Base-by-base conservation (phyloP, 2,113 vertebrate species). In the Ornithorhynchus anatinus region DNA sequence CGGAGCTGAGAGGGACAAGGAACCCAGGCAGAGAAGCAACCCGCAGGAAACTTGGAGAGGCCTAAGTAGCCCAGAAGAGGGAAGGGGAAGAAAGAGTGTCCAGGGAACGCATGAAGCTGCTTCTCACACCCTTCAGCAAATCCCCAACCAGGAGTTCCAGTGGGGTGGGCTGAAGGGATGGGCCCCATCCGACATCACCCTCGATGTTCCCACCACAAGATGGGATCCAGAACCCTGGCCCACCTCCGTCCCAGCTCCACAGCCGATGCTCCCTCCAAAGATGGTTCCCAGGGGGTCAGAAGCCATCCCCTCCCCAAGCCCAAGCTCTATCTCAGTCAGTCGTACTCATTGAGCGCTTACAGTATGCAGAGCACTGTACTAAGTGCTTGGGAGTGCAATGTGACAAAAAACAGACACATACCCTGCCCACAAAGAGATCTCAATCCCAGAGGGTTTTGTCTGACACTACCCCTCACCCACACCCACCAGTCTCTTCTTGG, bases 121-220 rank as follows among this genome's bases (percentile, higher is more conserved):
- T 10, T 10, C 5, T 2, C 5, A 12, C 29, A n/a, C 31, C 22
- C 33, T 23, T 15, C 7, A 12, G 16, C 32, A 38, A 22, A 61
- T 20, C 9, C 15, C 16, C 1, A n/a, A 25, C 40, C 25, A 39
- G 12, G 5, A 14, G 36, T 44, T 36, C 39, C 52, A 31, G 23
- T 5, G 27, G 20, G 19, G 16, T 10, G 11, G 5, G 2, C 14
- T 5, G 1, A n/a, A n/a, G n/a, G n/a, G n/a, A n/a, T n/a, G 35
- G 8, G 6, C 16, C 31, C 19, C 62, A 44, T 16, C 42, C 52
- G n/a, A 25, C n/a, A 15, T 22, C 4, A 23, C 1, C 44, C 53
- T 1, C n/a, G n/a, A n/a, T n/a, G n/a, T n/a, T n/a, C n/a, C n/a
- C n/a, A 52, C 37, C 37, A 33, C 50, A 20, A 51, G 48, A 14